Base-by-base conservation (phyloP, 2,888 invertebrate genomes). In the Podotricha telesiphe region DNA sequence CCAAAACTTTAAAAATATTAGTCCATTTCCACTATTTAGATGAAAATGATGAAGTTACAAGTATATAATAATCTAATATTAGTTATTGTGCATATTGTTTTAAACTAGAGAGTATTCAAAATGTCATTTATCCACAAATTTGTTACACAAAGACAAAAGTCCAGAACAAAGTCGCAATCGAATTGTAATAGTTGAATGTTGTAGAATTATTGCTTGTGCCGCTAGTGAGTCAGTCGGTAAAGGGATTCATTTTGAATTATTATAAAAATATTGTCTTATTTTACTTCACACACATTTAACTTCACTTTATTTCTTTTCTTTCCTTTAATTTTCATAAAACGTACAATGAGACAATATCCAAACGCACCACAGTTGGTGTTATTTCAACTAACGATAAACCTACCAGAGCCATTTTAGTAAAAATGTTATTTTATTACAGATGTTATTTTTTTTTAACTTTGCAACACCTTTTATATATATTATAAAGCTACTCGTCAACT, bases 61-160 rank as follows among this genome's bases (percentile, higher is more conserved):
- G 19, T 42, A 20, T 40, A 42, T 8, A 10, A n/a, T 22, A 22
- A n/a, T 42, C 22, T 59, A 28, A 6, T 1, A 45, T 59, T 45
- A 58, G 22, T 59, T 59, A 22, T 59, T 59, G 59, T 59, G 59
- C 59, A 59, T 11, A 37, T 55, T 0, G 55, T 17, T 55, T n/a
- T 55, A 17, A 55, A 17, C 34, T 55, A 55, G 34, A 10, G 53
- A 53, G 55, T 17, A 34, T 55, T 34, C 10, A 37, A 22, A 22
- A 22, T 45, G 22, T 22, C 22, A 59, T 6, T n/a, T 45, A 22
- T 22, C 10, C 15, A 42, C 20, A 22, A 22, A 10, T n/a, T 20
- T 13, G 20, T 22, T n/a, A 22, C n/a, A 42, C 4, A 22, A 10
- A 5, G 15, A 13, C 10, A 45, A 59, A n/a, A 40, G 20, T 10